These are phyloP conservation scores for Drosophila testacea DNA, from an alignment of 2,888 invertebrate species.

Conservation along the genomic window DNA sequence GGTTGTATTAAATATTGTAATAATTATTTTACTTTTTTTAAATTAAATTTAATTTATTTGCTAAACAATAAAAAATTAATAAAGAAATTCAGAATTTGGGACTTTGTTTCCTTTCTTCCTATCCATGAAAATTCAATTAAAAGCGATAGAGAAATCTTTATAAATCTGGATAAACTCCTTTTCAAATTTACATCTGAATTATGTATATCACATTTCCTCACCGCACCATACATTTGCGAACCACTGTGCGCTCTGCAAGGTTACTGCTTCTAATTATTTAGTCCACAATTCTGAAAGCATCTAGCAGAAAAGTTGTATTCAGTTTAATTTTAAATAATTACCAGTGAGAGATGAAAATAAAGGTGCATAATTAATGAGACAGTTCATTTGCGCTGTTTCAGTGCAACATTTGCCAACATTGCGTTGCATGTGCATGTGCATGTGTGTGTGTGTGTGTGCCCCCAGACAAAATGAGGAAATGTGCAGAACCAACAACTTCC, in stretches of 20 bases:
- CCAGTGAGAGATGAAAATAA: constrained; percentile 43
- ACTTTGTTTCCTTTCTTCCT: too few species aligned
- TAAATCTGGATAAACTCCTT: neutral
- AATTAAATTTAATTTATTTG: neutral
- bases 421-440: neutral
- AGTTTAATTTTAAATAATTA: constrained; percentile 68
- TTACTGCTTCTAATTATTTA: constrained; percentile 44
- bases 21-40: constrained; percentile 30
- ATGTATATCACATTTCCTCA: neutral
- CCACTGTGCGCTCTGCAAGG: constrained; percentile 13
- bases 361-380: constrained; percentile 58
- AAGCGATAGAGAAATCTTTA: too few species aligned
- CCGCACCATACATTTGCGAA: neutral
- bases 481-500: constrained; percentile 55
- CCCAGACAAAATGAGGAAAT: constrained; percentile 50
- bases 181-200: neutral
- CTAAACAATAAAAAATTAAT: neutral
- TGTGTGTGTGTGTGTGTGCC: neutral
- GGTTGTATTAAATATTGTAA: constrained; percentile 6
- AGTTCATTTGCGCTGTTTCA: constrained; percentile 45
- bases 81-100: too few species aligned
- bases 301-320: constrained; percentile 47
- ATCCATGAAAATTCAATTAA: too few species aligned
- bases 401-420: constrained; percentile 10
- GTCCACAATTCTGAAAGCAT: constrained; percentile 42